Percentiles rank a stretch among this genome's conserved stretches.
These are phyloP conservation scores for Zosterops borbonicus DNA, from an alignment of 2,113 vertebrate genomes.

Conservation along the genomic window DNA sequence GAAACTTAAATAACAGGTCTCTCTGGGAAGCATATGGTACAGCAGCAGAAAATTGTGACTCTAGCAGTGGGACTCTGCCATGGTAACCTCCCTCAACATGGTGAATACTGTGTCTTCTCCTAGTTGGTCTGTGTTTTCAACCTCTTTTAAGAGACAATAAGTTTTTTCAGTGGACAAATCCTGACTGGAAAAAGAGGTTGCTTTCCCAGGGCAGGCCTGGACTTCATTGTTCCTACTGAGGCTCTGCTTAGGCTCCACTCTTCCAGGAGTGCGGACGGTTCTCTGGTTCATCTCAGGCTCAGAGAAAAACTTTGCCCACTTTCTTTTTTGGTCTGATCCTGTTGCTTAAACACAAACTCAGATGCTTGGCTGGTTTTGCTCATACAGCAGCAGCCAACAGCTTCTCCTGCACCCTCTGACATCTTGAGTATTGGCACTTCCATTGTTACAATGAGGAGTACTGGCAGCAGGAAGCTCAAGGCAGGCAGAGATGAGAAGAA, in stretches of 20 bases:
- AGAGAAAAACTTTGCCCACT: not conserved
- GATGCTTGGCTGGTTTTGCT: not conserved
- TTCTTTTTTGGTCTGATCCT: not conserved
- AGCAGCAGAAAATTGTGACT: not conserved
- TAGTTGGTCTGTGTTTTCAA: not conserved
- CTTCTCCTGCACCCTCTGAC: not conserved
- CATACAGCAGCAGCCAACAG: not conserved
- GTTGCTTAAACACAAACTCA: not conserved
- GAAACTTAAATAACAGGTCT: not conserved
- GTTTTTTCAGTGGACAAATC: not conserved
- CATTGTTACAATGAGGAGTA: not conserved
- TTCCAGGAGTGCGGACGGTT: not conserved
- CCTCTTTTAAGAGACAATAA: not conserved
- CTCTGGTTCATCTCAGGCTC: not conserved
- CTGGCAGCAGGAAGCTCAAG: not conserved
- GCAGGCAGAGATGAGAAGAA: not conserved
- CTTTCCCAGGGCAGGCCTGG: not conserved
- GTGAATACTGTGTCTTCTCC: not conserved
- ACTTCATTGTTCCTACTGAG: not conserved
- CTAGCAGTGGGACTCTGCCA: not conserved
- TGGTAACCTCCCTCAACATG: not conserved
- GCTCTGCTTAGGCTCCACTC: not conserved
- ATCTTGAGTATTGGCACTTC: not conserved
- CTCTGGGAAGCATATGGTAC: not conserved
- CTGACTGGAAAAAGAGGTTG: not conserved